A percentile compares a stretch with the other conserved stretches of the same genome.
Conservation (phyloP, 2,113 vertebrate genomes). For the Eira barbara region DNA sequence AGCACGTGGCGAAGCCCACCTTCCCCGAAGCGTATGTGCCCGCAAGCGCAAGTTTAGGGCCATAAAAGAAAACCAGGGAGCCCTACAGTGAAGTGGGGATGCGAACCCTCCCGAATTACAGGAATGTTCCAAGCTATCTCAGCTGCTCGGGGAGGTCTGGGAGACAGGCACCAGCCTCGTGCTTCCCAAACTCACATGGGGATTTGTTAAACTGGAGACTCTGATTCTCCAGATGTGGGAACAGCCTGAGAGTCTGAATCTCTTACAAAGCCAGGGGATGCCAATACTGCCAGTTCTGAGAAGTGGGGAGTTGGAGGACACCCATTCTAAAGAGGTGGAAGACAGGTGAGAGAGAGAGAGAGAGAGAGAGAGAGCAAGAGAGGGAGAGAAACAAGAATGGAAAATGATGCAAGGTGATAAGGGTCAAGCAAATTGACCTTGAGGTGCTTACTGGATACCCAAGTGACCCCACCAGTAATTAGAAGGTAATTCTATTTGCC, state of each 20-base stretch:
- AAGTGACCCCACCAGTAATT: not conserved
- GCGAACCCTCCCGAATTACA: not conserved
- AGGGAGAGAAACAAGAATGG: not conserved
- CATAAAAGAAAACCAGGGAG: not conserved
- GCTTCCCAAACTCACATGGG: fast-evolving
- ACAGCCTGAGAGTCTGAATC: not conserved
- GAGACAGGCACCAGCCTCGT: not conserved
- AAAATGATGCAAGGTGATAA: not conserved
- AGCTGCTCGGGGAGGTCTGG: not conserved
- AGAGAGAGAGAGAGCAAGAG: not conserved
- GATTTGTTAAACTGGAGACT: not conserved
- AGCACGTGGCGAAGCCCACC: no score
- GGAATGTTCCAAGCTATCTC: not conserved
- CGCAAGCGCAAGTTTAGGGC: not conserved
- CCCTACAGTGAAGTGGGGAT: not conserved
- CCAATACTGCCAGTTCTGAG: not conserved
- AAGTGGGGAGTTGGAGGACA: not conserved
- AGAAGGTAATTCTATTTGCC: not conserved
- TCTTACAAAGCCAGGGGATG: not conserved
- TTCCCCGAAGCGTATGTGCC: not conserved
- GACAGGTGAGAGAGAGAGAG: not conserved
- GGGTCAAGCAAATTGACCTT: not conserved
- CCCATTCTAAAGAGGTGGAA: not conserved
- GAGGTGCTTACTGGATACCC: not conserved
- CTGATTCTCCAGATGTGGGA: not conserved